Base-by-base conservation (phyloP, 2,797 vertebrate species). In the Falco peregrinus region DNA sequence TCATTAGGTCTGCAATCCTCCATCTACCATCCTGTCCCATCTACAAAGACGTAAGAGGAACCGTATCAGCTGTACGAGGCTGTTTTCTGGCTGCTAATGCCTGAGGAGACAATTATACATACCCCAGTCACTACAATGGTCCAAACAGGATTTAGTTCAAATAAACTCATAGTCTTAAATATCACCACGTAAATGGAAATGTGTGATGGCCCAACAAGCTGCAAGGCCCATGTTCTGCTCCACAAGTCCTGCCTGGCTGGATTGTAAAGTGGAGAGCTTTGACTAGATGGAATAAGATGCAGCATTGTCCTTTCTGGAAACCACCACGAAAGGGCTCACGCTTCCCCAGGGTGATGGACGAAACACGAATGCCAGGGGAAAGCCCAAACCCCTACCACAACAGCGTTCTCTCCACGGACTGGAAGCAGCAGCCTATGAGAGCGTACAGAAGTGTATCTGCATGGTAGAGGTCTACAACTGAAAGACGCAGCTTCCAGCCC, bases 11-110 rank as follows among this genome's bases (percentile, higher is more conserved):
- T 77, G 11, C 41, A 18, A 33, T 48, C 37, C 56, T 74, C 20
- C 26, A 4, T 7, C 43, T 25, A 2, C 45, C 19, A n/a, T 35
- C 56, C 31, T 25, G 39, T 50, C 25, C 29, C 41, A 18, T 45
- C 80, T 39, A 19, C 48, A 10, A 39, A 47, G 35, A 43, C 43
- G 39, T n/a, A 9, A 39, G 19, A 24, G 26, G 35, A 63, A 54
- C 45, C 5, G 1, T 18, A 21, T 20, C 10, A 9, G 26, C 43
- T 5, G 2, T 13, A 9, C 2, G 13, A 11, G 43, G 67, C n/a
- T 63, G 3, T 28, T 41, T 51, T 31, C 54, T 9, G 39, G 22
- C 26, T 64, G 68, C 68, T 59, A 35, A 74, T n/a, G 19, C 25
- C 16, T 12, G 37, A 16, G 29, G 63, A 91, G 35, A 39, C 18